Conservation (phyloP, 35 echinoderm and acorn worm genomes). For the Apostichopus japonicus region DNA sequence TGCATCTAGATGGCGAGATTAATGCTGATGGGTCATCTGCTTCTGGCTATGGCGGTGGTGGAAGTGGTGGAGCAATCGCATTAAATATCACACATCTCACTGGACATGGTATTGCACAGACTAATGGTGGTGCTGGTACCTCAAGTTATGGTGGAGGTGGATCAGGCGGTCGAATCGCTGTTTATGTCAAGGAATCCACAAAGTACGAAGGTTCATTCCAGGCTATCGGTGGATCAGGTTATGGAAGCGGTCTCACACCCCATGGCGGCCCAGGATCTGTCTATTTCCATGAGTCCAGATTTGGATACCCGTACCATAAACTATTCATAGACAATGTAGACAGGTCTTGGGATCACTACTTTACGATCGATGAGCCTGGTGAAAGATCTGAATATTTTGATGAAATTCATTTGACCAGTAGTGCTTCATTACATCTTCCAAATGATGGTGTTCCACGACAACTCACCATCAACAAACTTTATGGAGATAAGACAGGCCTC, state of each 20-base stretch:
- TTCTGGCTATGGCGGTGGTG: slow-evolving; percentile 62
- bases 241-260: slow-evolving; percentile 14
- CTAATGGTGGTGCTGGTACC: slow-evolving; percentile 83
- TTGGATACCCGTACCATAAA: slow-evolving; percentile 58
- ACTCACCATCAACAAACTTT: slow-evolving; percentile 53
- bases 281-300: slow-evolving; percentile 65
- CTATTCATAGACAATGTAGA: slow-evolving; percentile 69
- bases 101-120: slow-evolving; percentile 74
- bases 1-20: slow-evolving; percentile 81
- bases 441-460: slow-evolving; percentile 26
- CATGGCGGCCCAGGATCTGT: slow-evolving; percentile 89
- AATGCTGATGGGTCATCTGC: slow-evolving; percentile 70
- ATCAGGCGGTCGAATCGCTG: slow-evolving; percentile 81
- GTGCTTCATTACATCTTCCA: slow-evolving; percentile 73
- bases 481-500: slow-evolving; percentile 81
- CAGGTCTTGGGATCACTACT: slow-evolving; percentile 76
- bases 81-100: slow-evolving; percentile 63
- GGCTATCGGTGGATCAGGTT: slow-evolving; percentile 67
- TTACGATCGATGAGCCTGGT: slow-evolving; percentile 66
- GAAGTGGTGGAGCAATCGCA: slow-evolving; percentile 75
- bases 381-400: slow-evolving; percentile 64
- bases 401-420: slow-evolving; percentile 75
- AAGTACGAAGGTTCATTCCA: slow-evolving; percentile 75
- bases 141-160: slow-evolving; percentile 72
- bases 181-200: slow-evolving; percentile 57